phyloP scores from a whole-genome alignment of 2,113 vertebrate species.

The Polypterus bichir region DNA sequence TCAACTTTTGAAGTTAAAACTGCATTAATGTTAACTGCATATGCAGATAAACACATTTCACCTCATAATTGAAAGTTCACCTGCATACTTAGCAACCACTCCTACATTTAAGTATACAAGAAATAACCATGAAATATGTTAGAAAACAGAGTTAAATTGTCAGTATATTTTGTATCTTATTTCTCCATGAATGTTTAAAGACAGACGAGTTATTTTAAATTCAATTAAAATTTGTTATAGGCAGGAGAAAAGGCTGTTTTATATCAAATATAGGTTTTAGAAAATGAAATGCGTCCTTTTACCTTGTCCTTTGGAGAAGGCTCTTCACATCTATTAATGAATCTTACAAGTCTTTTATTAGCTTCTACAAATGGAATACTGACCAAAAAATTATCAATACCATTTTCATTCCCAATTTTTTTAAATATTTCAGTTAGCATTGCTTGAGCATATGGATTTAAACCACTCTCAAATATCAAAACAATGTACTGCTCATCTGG shows the following conservation, averaged over 20 bases:
- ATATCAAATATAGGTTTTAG: no score
- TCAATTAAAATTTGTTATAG: no score
- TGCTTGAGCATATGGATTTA: constrained; percentile 61
- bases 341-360: constrained; percentile 81
- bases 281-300: no score
- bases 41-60: no score
- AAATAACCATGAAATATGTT: no score
- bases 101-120: no score
- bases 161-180: no score
- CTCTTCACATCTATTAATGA: constrained; percentile 70
- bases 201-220: constrained; percentile 13
- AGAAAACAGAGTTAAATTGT: no score
- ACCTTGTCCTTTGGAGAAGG: constrained; percentile 55
- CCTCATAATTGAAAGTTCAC: no score
- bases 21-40: no score
- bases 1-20: no score
- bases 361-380: constrained; percentile 86
- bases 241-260: background rate
- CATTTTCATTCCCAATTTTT: constrained; percentile 70
- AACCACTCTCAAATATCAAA: constrained; percentile 83
- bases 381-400: constrained; percentile 62
- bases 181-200: constrained; percentile 23
- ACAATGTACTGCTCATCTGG: constrained; percentile 85
- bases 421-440: constrained; percentile 82
- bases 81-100: no score